A percentile compares a stretch with the other conserved stretches of the same genome.
phyloP scores from a whole-genome alignment of 53 echinoderm and acorn worm genomes.

The Crossaster papposus region DNA sequence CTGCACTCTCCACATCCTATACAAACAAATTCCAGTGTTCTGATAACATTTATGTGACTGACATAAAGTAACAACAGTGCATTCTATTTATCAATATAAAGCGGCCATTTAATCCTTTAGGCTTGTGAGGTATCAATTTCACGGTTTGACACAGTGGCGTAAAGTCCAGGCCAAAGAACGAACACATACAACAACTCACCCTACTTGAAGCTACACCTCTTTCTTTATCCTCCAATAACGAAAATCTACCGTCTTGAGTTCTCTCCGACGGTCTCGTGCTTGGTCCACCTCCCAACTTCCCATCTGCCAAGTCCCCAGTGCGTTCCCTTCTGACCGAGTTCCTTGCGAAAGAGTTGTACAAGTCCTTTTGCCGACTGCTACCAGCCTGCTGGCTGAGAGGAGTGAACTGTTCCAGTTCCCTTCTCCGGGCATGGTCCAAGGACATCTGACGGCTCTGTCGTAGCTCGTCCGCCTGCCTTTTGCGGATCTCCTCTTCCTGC shows the following conservation, averaged over 20 bases:
- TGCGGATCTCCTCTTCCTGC: slow-evolving; percentile 61
- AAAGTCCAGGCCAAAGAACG: background rate
- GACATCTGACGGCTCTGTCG: slow-evolving; percentile 55
- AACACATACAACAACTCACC: slow-evolving; percentile 17
- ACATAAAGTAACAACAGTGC: background rate
- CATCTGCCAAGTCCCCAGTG: slow-evolving; percentile 11
- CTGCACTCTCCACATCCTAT: background rate
- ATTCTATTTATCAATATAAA: background rate
- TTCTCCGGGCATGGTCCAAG: slow-evolving; percentile 28
- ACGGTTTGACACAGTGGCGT: no score
- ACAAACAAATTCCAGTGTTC: background rate
- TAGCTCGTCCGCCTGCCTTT: slow-evolving; percentile 57
- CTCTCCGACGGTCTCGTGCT: slow-evolving; percentile 44
- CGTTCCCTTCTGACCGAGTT: slow-evolving; percentile 10
- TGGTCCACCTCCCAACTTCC: background rate
- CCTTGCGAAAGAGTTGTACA: background rate
- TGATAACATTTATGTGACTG: background rate
- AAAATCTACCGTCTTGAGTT: slow-evolving; percentile 15
- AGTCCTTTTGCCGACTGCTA: slow-evolving; percentile 23
- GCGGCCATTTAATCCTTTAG: background rate
- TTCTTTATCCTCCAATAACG: background rate
- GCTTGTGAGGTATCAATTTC: no score
- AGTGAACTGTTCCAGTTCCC: slow-evolving; percentile 25
- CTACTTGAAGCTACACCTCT: background rate
- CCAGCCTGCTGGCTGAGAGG: slow-evolving; percentile 4